phyloP scores from a whole-genome alignment of 2,113 vertebrate species.

The Nothobranchius furzeri region DNA sequence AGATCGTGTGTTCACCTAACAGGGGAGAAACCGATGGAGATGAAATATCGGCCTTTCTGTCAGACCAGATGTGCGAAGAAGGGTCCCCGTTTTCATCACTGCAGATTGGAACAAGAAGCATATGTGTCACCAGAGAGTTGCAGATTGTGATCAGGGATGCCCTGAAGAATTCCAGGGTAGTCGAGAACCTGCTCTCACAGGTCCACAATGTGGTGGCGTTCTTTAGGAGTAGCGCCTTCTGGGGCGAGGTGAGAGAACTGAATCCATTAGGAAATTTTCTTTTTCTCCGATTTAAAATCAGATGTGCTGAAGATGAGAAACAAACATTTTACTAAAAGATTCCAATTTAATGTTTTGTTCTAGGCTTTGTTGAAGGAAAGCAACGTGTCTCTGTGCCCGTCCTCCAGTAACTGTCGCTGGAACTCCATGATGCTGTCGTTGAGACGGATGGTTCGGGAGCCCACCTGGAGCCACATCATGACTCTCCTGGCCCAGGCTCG shows the following conservation, averaged over 20 bases:
- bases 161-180: conserved; percentile 75
- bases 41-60: conserved; percentile 71
- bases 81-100: conserved; percentile 64
- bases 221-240: conserved; percentile 75
- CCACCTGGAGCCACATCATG: conserved; percentile 67
- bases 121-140: conserved; percentile 64
- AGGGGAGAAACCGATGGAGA: conserved; percentile 71
- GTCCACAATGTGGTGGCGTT: conserved; percentile 76
- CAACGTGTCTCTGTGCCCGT: conserved; percentile 65
- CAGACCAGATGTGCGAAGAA: conserved; percentile 50
- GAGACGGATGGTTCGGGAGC: conserved; percentile 69
- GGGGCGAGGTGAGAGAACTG: conserved; percentile 69
- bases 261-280: too few species aligned
- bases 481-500: conserved; percentile 73
- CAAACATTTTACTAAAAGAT: too few species aligned
- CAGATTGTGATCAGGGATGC: conserved; percentile 78
- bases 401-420: conserved; percentile 69
- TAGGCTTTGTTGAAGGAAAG: conserved; percentile 72
- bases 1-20: conserved; percentile 68
- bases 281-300: too few species aligned
- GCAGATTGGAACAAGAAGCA: conserved; percentile 60
- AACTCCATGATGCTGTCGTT: conserved; percentile 74
- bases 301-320: too few species aligned
- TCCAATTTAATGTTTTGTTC: neutral
- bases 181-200: conserved; percentile 76